Evolutionary conservation across 2,888 invertebrate genomes (phyloP).

Genomic region (Balanococcus diminutus): DNA sequence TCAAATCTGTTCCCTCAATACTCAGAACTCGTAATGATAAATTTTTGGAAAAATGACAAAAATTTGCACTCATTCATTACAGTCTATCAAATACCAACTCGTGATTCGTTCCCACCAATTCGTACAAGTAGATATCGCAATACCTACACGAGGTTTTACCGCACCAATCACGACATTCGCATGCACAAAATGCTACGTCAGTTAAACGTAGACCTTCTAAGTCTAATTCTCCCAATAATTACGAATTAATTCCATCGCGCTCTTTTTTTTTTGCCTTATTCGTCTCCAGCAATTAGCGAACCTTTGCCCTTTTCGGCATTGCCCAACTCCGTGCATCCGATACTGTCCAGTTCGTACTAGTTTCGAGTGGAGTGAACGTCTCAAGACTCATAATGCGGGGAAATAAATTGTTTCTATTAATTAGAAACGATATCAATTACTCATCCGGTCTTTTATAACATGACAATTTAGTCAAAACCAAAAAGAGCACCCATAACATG

Average conservation of each 20-base stretch:
- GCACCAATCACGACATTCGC: not conserved
- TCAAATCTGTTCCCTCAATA: too few relatives aligned
- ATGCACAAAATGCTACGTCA: not conserved
- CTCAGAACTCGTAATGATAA: too few relatives aligned
- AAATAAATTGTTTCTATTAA: not conserved
- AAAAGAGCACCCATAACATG: not conserved
- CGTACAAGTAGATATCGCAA: too few relatives aligned
- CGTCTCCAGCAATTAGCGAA: slow-evolving; percentile 7
- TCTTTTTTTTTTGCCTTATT: not conserved
- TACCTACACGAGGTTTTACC: not conserved
- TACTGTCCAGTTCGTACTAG: slow-evolving; percentile 22
- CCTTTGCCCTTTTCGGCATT: not conserved
- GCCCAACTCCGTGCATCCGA: not conserved
- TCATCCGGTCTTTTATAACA: not conserved
- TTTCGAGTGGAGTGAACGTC: slow-evolving; percentile 5
- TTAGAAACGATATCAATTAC: not conserved
- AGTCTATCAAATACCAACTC: not conserved
- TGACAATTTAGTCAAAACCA: not conserved
- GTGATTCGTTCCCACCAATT: not conserved
- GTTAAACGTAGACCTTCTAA: not conserved
- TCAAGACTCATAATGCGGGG: not conserved
- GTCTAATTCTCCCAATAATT: not conserved
- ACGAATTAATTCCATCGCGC: not conserved
- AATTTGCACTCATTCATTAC: too few relatives aligned
- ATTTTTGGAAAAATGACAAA: too few relatives aligned